phyloP scores from a whole-genome alignment of 2,888 invertebrate species.

The Tethea ocularis region DNA sequence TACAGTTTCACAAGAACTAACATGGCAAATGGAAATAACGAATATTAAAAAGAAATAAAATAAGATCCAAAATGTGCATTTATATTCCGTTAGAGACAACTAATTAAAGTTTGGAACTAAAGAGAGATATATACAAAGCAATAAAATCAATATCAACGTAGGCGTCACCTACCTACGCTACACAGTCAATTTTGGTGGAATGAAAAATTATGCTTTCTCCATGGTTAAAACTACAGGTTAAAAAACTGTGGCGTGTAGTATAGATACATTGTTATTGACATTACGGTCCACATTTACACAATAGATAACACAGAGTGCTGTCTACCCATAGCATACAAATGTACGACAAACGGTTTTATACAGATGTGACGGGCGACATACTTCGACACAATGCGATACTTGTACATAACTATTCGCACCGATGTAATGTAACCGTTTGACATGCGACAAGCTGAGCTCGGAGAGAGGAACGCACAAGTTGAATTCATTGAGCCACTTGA shows the following conservation, averaged over 20 bases:
- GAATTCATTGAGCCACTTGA: conserved; percentile 13
- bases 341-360: conserved; percentile 54
- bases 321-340: conserved; percentile 63
- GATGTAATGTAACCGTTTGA: conserved; percentile 11
- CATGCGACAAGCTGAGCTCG: conserved; percentile 9
- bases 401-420: conserved; percentile 28
- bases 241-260: conserved; percentile 12
- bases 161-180: conserved; percentile 2
- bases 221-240: conserved; percentile 2
- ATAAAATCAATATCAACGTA: conserved; percentile 4
- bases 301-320: conserved; percentile 57
- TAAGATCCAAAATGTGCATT: conserved; percentile 6
- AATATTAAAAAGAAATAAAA: conserved; percentile 9
- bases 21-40: neutral
- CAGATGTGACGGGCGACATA: conserved; percentile 47
- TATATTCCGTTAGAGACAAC: conserved; percentile 1
- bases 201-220: conserved; percentile 6
- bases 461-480: conserved; percentile 7
- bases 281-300: conserved; percentile 65
- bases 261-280: conserved; percentile 46
- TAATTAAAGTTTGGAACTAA: conserved; percentile 3
- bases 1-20: neutral
- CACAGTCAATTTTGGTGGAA: neutral
- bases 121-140: neutral
- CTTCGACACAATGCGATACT: conserved; percentile 49